phyloP scores from a whole-genome alignment of 2,113 vertebrate genomes.

The Nicator chloris region DNA sequence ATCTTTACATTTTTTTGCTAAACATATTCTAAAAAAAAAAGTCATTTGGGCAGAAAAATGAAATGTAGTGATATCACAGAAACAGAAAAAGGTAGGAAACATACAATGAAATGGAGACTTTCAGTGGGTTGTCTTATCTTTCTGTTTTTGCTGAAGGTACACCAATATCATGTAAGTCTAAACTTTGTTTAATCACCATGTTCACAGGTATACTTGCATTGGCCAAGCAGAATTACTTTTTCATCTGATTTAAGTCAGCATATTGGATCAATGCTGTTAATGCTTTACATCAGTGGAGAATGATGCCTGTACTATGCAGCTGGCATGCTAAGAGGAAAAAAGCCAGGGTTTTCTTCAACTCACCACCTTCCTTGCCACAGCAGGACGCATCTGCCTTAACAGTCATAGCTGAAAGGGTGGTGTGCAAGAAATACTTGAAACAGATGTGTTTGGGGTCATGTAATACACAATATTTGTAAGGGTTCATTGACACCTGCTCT shows the following conservation, averaged over 20 bases:
- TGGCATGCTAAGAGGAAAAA: background rate
- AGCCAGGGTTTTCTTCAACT: background rate
- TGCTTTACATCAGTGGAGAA: background rate
- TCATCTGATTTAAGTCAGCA: background rate
- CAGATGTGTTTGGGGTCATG: background rate
- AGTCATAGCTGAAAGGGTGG: background rate
- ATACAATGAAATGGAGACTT: background rate
- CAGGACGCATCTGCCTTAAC: background rate
- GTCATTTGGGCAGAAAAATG: background rate
- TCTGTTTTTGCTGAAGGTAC: background rate
- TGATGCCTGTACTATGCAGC: background rate
- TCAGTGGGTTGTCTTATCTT: background rate
- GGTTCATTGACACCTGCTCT: conserved; percentile 27
- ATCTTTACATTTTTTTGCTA: background rate
- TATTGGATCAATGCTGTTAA: background rate
- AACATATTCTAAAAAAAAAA: background rate
- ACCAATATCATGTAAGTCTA: background rate
- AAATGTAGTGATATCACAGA: background rate
- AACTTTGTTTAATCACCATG: background rate
- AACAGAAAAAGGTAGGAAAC: background rate
- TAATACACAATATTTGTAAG: background rate
- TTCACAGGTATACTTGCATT: background rate
- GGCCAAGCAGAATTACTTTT: background rate
- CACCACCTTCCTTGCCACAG: background rate
- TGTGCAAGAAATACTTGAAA: background rate